Evolutionary conservation across 2,797 vertebrate species (phyloP).

Genomic region (Brotula barbata): DNA sequence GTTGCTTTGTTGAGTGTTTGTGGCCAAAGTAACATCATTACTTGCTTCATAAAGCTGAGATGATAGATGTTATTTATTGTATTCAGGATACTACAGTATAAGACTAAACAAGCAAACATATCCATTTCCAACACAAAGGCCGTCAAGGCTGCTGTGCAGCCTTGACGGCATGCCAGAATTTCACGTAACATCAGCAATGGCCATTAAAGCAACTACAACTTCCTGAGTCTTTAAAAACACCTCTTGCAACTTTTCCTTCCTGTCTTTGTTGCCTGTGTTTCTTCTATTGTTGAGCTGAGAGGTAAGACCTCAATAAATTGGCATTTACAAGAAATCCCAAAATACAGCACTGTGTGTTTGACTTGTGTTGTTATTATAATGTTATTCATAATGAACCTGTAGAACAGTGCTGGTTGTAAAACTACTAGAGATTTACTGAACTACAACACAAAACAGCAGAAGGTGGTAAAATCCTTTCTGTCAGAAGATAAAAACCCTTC

Average conservation of each 20-base stretch:
- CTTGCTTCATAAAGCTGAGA: slow-evolving; percentile 23
- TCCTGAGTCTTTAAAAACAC: slow-evolving; percentile 55
- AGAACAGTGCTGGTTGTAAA: neutral
- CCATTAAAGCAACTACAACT: slow-evolving; percentile 51
- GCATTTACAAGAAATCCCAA: slow-evolving; percentile 13
- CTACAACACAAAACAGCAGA: slow-evolving; percentile 11
- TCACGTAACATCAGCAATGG: slow-evolving; percentile 36
- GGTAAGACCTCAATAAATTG: slow-evolving; percentile 5
- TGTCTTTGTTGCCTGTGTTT: slow-evolving; percentile 61
- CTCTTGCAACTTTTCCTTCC: slow-evolving; percentile 59
- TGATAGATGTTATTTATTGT: slow-evolving; percentile 19
- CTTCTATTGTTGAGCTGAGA: slow-evolving; percentile 11
- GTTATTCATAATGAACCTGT: neutral
- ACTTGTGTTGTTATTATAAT: too few relatives aligned
- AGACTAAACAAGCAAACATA: slow-evolving; percentile 23
- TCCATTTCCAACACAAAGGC: slow-evolving; percentile 8
- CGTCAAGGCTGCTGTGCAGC: neutral
- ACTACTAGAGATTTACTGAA: neutral
- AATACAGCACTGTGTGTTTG: slow-evolving; percentile 1
- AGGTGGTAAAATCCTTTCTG: neutral
- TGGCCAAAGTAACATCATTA: slow-evolving; percentile 14
- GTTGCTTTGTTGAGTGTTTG: slow-evolving; percentile 29
- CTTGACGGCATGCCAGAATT: slow-evolving; percentile 5
- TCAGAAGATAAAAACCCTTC: too few relatives aligned
- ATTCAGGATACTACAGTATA: slow-evolving; percentile 26